phyloP scores from a whole-genome alignment of 2,113 vertebrate genomes.

The Archilochus colubris region DNA sequence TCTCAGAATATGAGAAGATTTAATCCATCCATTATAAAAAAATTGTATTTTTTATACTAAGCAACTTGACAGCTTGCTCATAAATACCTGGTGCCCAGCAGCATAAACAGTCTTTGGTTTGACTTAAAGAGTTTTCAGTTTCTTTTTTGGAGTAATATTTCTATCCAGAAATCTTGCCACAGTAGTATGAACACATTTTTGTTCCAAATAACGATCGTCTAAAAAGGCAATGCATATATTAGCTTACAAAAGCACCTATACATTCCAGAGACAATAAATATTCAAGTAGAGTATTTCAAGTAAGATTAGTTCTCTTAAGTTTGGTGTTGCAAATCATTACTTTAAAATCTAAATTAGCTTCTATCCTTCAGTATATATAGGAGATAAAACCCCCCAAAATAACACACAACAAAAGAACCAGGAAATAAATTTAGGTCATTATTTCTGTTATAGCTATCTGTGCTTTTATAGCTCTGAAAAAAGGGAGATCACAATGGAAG shows the following conservation, averaged over 20 bases:
- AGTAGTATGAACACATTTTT: not conserved
- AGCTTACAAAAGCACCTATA: not conserved
- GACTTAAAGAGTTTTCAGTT: not conserved
- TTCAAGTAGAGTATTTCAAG: not conserved
- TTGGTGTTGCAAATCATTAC: not conserved
- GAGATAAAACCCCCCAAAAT: not conserved
- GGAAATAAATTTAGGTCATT: conserved; percentile 60
- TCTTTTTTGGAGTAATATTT: not conserved
- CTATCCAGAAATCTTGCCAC: not conserved
- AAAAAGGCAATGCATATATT: not conserved
- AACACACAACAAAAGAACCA: not conserved
- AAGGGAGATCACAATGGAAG: conserved; percentile 37
- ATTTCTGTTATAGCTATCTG: conserved; percentile 48
- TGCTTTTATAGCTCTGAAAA: not conserved
- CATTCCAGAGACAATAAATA: not conserved
- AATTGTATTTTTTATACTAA: not conserved
- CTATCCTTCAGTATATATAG: not conserved
- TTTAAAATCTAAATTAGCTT: not conserved
- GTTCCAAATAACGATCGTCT: not conserved
- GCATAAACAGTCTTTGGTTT: not conserved
- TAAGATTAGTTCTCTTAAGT: not conserved
- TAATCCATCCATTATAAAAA: not conserved
- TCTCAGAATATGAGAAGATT: not conserved
- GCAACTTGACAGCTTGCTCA: not conserved
- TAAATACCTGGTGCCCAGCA: not conserved